Percentiles rank a stretch among this genome's conserved stretches.
Evolutionary conservation across 1,140 invertebrate genomes (phyloP).

Genomic region (Branchinecta lynchi): DNA sequence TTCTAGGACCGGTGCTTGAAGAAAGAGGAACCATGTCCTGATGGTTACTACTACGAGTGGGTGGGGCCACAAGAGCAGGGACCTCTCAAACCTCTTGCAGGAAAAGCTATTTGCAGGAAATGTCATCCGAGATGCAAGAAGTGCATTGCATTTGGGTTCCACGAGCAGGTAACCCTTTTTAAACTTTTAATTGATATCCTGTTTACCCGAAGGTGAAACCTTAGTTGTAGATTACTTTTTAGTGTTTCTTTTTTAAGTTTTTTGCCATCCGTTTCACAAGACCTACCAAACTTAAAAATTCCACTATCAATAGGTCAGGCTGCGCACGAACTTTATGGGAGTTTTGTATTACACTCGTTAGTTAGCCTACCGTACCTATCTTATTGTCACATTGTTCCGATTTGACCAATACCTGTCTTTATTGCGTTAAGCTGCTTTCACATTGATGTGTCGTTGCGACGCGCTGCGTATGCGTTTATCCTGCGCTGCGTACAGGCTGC

Average conservation of each 20-base stretch:
- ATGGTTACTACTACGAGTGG: slow-evolving; percentile 68
- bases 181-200: neutral
- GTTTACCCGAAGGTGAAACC: neutral
- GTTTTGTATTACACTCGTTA: too few relatives aligned
- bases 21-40: slow-evolving; percentile 62
- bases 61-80: slow-evolving; percentile 55
- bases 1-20: slow-evolving; percentile 48
- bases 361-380: too few relatives aligned
- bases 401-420: too few relatives aligned
- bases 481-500: too few relatives aligned
- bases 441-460: too few relatives aligned
- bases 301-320: too few relatives aligned
- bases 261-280: too few relatives aligned
- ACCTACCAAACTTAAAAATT: too few relatives aligned
- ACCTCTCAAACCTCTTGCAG: slow-evolving; percentile 47
- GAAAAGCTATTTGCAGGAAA: slow-evolving; percentile 66
- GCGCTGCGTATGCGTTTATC: too few relatives aligned
- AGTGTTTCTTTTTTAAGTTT: slow-evolving; percentile 11
- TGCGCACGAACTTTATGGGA: too few relatives aligned
- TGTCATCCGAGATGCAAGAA: slow-evolving; percentile 78
- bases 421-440: too few relatives aligned
- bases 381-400: too few relatives aligned
- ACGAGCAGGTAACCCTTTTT: slow-evolving; percentile 42
- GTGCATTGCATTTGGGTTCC: slow-evolving; percentile 74
- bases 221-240: neutral